These are phyloP conservation scores for Brienomyrus longianalis DNA, from an alignment of 2,113 vertebrate genomes.

Conservation along the genomic window DNA sequence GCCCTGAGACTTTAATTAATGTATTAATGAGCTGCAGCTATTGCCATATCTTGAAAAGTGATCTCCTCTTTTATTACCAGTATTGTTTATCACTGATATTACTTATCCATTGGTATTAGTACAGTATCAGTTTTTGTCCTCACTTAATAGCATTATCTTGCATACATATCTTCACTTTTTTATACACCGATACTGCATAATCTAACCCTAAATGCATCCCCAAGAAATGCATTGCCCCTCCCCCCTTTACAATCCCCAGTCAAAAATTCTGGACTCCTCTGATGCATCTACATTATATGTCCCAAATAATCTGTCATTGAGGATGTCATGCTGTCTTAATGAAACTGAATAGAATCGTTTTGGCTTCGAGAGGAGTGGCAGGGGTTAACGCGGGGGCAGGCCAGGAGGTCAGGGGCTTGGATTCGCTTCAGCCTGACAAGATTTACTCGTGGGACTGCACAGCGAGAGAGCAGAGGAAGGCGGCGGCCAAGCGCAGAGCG, in stretches of 20 bases:
- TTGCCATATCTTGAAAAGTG: neutral
- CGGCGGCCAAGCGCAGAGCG: neutral
- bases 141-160: neutral
- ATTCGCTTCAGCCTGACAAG: slow-evolving; percentile 14
- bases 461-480: neutral
- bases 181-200: neutral
- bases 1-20: neutral
- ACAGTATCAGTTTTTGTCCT: neutral
- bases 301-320: neutral
- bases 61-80: neutral
- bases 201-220: neutral
- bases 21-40: neutral
- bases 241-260: neutral
- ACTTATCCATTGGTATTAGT: neutral
- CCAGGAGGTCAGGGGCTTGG: neutral
- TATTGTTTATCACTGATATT: neutral
- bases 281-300: neutral
- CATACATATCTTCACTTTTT: neutral
- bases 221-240: neutral
- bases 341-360: slow-evolving; percentile 9
- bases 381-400: slow-evolving; percentile 7
- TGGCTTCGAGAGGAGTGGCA: neutral
- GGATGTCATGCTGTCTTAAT: slow-evolving; percentile 14
- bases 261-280: neutral
- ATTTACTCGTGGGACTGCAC: slow-evolving; percentile 15